These are phyloP conservation scores for Barnardius zonarius DNA, from an alignment of 2,113 vertebrate species.

Conservation along the genomic window DNA sequence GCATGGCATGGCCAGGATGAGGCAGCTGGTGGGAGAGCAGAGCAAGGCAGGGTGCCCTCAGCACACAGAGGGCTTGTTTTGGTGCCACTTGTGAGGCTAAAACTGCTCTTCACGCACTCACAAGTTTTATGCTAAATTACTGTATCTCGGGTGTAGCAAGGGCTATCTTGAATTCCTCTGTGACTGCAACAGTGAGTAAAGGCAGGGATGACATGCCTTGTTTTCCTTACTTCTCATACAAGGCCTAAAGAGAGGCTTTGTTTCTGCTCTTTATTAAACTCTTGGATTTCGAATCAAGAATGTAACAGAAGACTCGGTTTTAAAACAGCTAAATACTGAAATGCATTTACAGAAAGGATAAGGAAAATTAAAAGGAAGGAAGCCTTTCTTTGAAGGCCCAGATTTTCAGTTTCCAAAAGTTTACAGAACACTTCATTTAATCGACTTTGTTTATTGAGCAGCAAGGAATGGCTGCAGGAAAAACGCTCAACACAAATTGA, in stretches of 20 bases:
- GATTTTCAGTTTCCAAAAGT: not conserved
- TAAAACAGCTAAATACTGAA: not conserved
- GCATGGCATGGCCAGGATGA: rapidly evolving
- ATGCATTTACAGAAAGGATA: not conserved
- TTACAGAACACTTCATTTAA: not conserved
- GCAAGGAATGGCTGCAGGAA: not conserved
- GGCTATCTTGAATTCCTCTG: not conserved
- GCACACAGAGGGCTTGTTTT: not conserved
- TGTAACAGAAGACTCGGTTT: not conserved
- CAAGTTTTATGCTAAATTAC: not conserved
- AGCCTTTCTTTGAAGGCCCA: not conserved
- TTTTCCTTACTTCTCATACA: not conserved
- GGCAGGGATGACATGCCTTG: not conserved
- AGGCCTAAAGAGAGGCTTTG: not conserved
- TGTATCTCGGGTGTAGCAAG: not conserved
- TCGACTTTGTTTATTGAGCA: not conserved
- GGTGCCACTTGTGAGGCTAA: rapidly evolving
- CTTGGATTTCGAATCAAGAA: not conserved
- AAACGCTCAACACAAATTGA: not conserved
- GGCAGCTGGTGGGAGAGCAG: not conserved
- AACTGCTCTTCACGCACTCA: rapidly evolving
- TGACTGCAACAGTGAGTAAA: not conserved
- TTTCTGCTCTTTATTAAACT: not conserved
- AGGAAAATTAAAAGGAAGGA: not conserved
- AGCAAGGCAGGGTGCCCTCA: not conserved